Conservation (phyloP, 2,888 invertebrate genomes). For the Tipula confusa region DNA sequence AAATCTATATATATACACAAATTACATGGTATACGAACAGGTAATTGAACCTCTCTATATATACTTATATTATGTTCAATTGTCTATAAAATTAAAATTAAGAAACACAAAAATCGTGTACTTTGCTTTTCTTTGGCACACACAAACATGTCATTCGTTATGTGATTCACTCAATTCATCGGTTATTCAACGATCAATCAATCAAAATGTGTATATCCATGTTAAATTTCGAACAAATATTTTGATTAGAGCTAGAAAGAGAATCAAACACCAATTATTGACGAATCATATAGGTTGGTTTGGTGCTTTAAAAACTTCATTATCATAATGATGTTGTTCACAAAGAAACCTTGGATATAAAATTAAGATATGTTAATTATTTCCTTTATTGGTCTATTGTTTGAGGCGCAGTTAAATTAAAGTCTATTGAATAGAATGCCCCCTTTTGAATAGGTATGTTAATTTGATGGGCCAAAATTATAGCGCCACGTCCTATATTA, state of each 20-base stretch:
- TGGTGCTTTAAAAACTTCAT: not conserved
- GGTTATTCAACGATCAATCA: not conserved
- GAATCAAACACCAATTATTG: not conserved
- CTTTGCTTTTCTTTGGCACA: not conserved
- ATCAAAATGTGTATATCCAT: not conserved
- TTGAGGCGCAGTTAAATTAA: no score
- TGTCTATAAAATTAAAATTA: not conserved
- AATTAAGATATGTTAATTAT: not conserved
- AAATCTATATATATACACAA: not conserved
- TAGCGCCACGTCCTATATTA: no score
- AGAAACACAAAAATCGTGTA: not conserved
- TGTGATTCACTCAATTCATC: not conserved
- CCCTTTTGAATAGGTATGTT: no score
- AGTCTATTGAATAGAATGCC: no score
- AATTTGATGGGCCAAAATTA: no score
- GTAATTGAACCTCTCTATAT: no score
- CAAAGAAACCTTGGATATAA: not conserved
- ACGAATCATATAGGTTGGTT: not conserved
- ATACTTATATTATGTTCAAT: not conserved
- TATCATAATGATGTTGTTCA: conserved; percentile 3
- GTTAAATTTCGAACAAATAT: not conserved
- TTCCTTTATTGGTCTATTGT: not conserved
- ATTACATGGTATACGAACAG: not conserved
- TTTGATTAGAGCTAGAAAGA: not conserved
- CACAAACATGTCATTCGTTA: not conserved